A percentile compares a stretch with the other conserved stretches of the same genome.
Evolutionary conservation across 2,113 vertebrate species (phyloP).

Genomic region (Sorex araneus): DNA sequence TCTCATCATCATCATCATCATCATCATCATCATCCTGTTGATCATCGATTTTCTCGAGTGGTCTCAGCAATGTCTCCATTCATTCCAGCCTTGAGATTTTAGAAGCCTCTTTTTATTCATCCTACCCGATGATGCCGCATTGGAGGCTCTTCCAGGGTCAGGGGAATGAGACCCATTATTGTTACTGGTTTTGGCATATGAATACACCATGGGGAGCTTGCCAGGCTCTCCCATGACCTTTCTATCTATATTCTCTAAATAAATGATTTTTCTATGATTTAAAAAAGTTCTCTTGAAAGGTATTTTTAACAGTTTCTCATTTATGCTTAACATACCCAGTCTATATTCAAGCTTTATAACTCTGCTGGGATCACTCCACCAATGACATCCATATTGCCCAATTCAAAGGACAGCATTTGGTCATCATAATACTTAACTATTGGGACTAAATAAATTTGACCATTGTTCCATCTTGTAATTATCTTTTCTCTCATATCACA

Average conservation of each 20-base stretch:
- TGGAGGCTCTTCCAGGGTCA: too few species aligned
- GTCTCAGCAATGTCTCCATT: too few species aligned
- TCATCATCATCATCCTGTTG: too few species aligned
- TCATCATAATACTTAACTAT: neutral
- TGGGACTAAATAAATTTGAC: neutral
- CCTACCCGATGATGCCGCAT: too few species aligned
- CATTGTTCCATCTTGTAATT: conserved; percentile 12
- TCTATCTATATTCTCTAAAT: neutral
- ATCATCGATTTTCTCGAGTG: too few species aligned
- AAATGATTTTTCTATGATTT: neutral
- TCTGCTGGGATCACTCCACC: neutral
- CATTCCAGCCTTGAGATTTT: too few species aligned
- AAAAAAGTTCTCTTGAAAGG: neutral
- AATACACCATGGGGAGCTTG: too few species aligned
- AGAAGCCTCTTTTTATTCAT: too few species aligned
- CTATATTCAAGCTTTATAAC: neutral
- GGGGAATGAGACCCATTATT: too few species aligned
- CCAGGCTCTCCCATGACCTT: too few species aligned
- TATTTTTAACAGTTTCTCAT: neutral
- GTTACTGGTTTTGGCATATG: too few species aligned
- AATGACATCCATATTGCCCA: neutral
- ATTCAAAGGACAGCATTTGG: conserved; percentile 17
- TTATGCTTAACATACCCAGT: neutral
- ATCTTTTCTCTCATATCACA: neutral
- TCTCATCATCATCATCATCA: too few species aligned